Evolutionary conservation across 2,888 invertebrate species (phyloP).

Genomic region (Parnassius smintheus): DNA sequence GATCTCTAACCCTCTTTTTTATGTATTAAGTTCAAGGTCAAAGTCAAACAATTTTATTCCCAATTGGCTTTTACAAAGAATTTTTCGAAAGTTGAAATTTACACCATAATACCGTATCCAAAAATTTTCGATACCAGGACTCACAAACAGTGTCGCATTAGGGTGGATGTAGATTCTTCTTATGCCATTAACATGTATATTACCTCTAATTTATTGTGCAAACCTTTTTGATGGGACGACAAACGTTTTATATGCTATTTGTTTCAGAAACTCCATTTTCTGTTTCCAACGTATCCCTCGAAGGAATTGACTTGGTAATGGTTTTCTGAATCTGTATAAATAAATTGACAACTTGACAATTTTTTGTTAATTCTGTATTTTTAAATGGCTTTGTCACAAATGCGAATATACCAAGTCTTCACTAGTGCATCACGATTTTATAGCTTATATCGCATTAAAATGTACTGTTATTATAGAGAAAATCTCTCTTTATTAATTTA

Average conservation of each 20-base stretch:
- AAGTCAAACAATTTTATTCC: too few relatives aligned
- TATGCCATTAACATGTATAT: constrained; percentile 74
- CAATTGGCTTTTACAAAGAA: too few relatives aligned
- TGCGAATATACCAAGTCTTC: too few relatives aligned
- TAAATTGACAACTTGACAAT: constrained; percentile 11
- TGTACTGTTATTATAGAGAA: too few relatives aligned
- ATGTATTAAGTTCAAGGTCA: too few relatives aligned
- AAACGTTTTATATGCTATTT: constrained; percentile 58
- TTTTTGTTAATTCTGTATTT: not conserved
- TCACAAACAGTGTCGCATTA: constrained; percentile 43
- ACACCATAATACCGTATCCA: constrained; percentile 38
- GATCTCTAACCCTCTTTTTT: too few relatives aligned
- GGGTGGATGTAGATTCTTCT: constrained; percentile 68
- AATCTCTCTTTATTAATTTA: too few relatives aligned
- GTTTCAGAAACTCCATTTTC: constrained; percentile 39
- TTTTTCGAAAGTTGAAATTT: too few relatives aligned
- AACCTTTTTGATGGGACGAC: constrained; percentile 58
- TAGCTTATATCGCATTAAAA: too few relatives aligned
- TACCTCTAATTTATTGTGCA: constrained; percentile 65
- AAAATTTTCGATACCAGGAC: constrained; percentile 22
- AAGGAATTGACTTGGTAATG: constrained; percentile 31
- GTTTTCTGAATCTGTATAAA: constrained; percentile 25
- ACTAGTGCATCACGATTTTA: too few relatives aligned
- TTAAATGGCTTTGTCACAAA: too few relatives aligned
- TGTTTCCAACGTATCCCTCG: constrained; percentile 30